Base-by-base conservation (phyloP, 2,888 invertebrate genomes). In the Zonitis immaculata region DNA sequence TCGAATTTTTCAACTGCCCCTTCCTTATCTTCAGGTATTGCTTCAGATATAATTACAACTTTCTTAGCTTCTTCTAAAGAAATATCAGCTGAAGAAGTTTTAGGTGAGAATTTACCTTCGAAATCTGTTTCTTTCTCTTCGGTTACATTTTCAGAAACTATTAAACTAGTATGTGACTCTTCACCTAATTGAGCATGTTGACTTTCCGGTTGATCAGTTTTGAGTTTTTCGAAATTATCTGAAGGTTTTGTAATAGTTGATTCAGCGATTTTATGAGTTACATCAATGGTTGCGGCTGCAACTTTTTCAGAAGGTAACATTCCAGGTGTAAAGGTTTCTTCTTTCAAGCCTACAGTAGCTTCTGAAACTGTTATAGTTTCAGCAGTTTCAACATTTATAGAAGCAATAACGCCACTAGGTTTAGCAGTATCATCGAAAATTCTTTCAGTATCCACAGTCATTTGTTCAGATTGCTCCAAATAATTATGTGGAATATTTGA, bases 121-220 rank as follows among this genome's bases (percentile, higher is more conserved):
- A 82, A 77, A 44, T 73, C 70, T 26, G 72, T 69, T 74, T 83
- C 83, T 61, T 74, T 78, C 69, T 83, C 83, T 61, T 73, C 67
- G 7, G 69, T 57, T 22, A 72, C 49, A 63, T 70, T 78, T 64
- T 82, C 80, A 6, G 76, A 76, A 9, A 81, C 66, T 16, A 78
- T 72, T 42, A 82, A 56, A 60, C 79, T 75, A 52, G 76, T 77
- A 47, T 77, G 73, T 3, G 76, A 73, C 49, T 80, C 77, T 61
- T 77, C 78, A 25, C 67, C 76, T 47, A 74, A 61, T 39, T 64
- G 69, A 14, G 77, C 78, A 44, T 61, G 65, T 46, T 68, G 70
- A 51, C 61, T 49, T 45, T 64, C 67, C 11, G 73, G 73, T 28
- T 59, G 49, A 52, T 49, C 52, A 28, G 64, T 54, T 53, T 62